Percentiles rank a stretch among this genome's conserved stretches.
These are phyloP conservation scores for fruit fly (Drosophila melanogaster) DNA, from an alignment of 1,140 invertebrate species.

Conservation along the genomic window Release_6_plus_ISO1_MT NT_033777.3:10336501-10337000, in stretches of 20 bases:
- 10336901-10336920: background rate
- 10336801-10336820: background rate
- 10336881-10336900: background rate
- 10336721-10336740: slow-evolving; percentile 37
- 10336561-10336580: slow-evolving; percentile 12
- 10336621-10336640: slow-evolving; percentile 47
- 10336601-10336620: slow-evolving; percentile 55
- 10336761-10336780: slow-evolving; percentile 33
- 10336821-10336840: too few species aligned
- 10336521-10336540: slow-evolving; percentile 74
- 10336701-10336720: slow-evolving; percentile 75
- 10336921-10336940: too few species aligned
- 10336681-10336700: slow-evolving; percentile 39
- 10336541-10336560: slow-evolving; percentile 59
- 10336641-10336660: slow-evolving; percentile 78
- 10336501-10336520: slow-evolving; percentile 58
- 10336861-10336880: background rate
- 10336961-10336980: background rate
- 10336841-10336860: background rate
- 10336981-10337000: background rate
- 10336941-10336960: background rate
- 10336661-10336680: slow-evolving; percentile 47
- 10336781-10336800: background rate
- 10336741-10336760: slow-evolving; percentile 5
- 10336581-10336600: slow-evolving; percentile 52